Evolutionary conservation across 2,113 vertebrate species (phyloP).

Genomic region (Daubentonia madagascariensis): DNA sequence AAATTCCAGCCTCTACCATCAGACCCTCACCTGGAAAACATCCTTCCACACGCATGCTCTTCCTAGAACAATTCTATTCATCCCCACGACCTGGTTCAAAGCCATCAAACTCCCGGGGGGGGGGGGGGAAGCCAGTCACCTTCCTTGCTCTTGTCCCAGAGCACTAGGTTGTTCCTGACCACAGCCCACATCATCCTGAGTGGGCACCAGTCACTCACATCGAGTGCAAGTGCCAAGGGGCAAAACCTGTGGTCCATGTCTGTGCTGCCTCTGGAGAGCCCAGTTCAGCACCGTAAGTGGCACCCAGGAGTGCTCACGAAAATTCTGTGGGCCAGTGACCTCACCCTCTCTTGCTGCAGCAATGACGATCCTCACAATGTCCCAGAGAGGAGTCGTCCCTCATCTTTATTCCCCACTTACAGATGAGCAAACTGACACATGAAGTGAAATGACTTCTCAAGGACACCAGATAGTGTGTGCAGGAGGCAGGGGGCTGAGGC

Average conservation of each 20-base stretch:
- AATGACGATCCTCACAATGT: neutral
- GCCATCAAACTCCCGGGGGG: neutral
- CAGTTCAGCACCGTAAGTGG: neutral
- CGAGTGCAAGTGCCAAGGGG: neutral
- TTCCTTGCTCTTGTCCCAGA: too few relatives aligned
- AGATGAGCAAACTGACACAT: neutral
- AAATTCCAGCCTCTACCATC: neutral
- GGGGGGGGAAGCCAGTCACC: neutral
- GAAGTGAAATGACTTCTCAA: neutral
- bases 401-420: neutral
- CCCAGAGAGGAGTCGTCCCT: neutral
- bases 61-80: neutral
- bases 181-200: too few relatives aligned
- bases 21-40: rapidly evolving
- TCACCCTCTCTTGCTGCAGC: neutral
- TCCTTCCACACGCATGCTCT: neutral
- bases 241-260: neutral
- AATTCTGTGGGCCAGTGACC: neutral
- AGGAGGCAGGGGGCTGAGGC: neutral
- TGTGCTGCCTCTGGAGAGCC: neutral
- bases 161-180: too few relatives aligned
- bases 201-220: too few relatives aligned
- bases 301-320: neutral
- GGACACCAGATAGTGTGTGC: neutral
- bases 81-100: neutral